Base-by-base conservation (phyloP, 2,888 invertebrate genomes). In the Nebria brevicollis region DNA sequence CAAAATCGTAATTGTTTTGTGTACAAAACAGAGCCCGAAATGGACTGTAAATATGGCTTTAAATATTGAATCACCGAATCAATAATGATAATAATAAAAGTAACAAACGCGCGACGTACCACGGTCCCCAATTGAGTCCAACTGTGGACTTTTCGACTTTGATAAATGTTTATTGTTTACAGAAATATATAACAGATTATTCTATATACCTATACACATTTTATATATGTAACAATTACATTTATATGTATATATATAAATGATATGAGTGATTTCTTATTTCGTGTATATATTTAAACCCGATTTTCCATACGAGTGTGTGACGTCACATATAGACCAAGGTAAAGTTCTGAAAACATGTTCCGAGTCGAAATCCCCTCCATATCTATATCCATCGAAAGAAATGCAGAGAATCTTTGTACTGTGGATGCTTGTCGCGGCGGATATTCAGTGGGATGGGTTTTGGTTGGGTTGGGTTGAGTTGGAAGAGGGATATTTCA, bases 71-170 rank as follows among this genome's bases (percentile, higher is more conserved):
- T 80, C 80, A 80, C 75, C 80, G 72, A 80, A 80, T 80, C 80
- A 80, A 80, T 80, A 80, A 80, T 80, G 80, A 80, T 80, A 80
- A 80, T 80, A 80, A 75, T 80, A 80, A 80, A 80, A 80, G 75
- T 80, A 80, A 75, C 80, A 75, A 75, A 6, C 11, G 34, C 34
- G 13, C n/a, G 10, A n/a, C n/a, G 34, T 25, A 15, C n/a, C 54
- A 34, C 54, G 54, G 54, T 54, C 7, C 54, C 54, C 54, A 54
- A 54, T 54, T 11, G 54, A 54, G 11, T 54, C 13, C 54, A 54
- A 54, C 54, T 54, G 54, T 54, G 54, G 54, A 54, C 54, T 13
- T 54, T 54, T 54, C 54, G 54, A 54, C 54, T 54, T 54, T 54
- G 54, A 13, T 54, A 54, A 54, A 54, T 54, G 54, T 54, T 54